A percentile compares a stretch with the other conserved stretches of the same genome.
These are phyloP conservation scores for Herpailurus yagouaroundi DNA, from an alignment of 2,113 vertebrate species.

Conservation along the genomic window DNA sequence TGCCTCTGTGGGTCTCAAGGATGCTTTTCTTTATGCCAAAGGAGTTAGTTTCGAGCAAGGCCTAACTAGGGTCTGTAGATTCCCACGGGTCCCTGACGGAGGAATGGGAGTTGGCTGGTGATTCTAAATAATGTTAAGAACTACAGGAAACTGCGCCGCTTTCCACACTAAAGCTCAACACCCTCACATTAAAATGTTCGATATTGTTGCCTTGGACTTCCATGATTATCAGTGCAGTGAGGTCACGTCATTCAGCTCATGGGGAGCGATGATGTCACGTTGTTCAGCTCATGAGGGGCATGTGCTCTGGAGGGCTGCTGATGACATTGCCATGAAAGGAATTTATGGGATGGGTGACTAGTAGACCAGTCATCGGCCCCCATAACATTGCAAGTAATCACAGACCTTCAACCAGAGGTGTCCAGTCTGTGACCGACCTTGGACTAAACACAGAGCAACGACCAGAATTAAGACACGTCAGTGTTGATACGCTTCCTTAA, in stretches of 20 bases:
- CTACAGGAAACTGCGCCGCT: neutral
- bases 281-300: neutral
- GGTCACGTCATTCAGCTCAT: neutral
- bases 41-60: neutral
- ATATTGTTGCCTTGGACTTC: fast-evolving
- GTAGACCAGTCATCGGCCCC: neutral
- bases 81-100: neutral
- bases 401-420: neutral
- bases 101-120: neutral
- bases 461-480: neutral
- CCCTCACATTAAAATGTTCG: neutral
- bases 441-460: neutral
- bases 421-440: neutral
- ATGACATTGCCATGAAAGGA: neutral
- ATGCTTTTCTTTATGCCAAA: neutral
- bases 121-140: neutral
- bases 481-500: neutral
- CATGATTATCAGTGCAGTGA: too few relatives aligned
- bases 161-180: neutral
- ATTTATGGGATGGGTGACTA: neutral
- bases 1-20: neutral
- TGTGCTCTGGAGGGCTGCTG: neutral
- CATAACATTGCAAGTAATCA: neutral
- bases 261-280: neutral
- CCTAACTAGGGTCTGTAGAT: neutral